Percentiles rank a stretch among this genome's conserved stretches.
Evolutionary conservation across 92 coral and sea anemone genomes (phyloP).

Genomic region (Phymanthus crucifer): DNA sequence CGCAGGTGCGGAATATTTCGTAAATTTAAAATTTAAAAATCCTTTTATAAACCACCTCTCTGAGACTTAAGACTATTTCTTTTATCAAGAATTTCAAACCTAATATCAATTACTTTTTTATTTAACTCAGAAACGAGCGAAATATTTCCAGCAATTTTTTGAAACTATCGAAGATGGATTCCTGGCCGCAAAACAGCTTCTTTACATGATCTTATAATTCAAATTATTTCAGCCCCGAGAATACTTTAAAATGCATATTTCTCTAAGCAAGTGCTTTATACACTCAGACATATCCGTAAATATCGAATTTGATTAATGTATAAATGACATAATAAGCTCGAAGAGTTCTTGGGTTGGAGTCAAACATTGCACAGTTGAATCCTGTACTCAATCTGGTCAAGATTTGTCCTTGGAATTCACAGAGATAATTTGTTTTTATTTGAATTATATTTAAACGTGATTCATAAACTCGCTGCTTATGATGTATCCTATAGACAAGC

Average conservation of each 20-base stretch:
- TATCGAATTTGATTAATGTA: neutral
- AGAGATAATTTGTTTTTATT: too few species aligned
- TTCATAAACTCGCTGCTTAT: neutral
- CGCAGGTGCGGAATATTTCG: neutral
- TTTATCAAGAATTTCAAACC: neutral
- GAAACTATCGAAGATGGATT: neutral
- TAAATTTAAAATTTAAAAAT: neutral
- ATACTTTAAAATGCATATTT: conserved; percentile 1
- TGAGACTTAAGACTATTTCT: neutral
- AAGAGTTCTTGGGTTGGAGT: neutral
- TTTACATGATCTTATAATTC: neutral
- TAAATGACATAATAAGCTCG: neutral
- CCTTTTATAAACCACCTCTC: neutral
- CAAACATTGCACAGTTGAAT: too few species aligned
- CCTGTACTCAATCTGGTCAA: too few species aligned
- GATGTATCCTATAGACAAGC: neutral
- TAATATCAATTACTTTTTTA: neutral
- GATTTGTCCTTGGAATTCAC: too few species aligned
- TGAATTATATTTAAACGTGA: neutral
- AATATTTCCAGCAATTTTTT: neutral
- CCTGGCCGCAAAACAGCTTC: neutral
- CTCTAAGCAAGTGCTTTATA: neutral
- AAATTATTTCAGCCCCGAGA: neutral
- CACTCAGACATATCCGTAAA: neutral
- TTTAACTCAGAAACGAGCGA: neutral